A percentile compares a stretch with the other conserved stretches of the same genome.
Evolutionary conservation across 2,888 invertebrate genomes (phyloP).

Genomic region (Cephonodes hylas): DNA sequence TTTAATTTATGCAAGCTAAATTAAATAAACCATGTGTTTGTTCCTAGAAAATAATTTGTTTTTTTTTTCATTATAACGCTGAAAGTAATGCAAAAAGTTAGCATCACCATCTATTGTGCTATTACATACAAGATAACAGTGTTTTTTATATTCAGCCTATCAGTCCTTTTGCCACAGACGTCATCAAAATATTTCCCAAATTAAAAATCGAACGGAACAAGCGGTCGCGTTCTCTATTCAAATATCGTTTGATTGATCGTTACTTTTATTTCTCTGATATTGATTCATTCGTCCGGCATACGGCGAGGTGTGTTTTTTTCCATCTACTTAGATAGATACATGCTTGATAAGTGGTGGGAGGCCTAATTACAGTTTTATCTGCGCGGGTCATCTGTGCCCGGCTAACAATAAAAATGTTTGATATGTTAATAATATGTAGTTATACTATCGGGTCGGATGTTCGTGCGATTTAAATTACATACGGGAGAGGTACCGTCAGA

Average conservation of each 20-base stretch:
- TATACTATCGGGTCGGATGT: conserved; percentile 40
- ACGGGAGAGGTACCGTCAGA: conserved; percentile 14
- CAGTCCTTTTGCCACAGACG: conserved; percentile 1
- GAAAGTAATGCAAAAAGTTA: neutral
- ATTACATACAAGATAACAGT: neutral
- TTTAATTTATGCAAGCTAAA: too few species aligned
- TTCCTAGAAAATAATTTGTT: too few species aligned
- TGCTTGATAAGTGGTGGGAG: conserved; percentile 72
- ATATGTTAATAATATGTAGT: conserved; percentile 71
- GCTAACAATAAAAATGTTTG: conserved; percentile 68
- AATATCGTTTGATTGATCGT: conserved; percentile 76
- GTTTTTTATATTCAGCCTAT: neutral
- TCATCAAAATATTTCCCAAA: conserved; percentile 9
- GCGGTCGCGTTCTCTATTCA: conserved; percentile 45
- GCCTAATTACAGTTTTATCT: conserved; percentile 78
- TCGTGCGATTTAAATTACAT: conserved; percentile 43
- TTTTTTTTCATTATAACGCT: too few species aligned
- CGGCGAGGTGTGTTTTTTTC: conserved; percentile 62
- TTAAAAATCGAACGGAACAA: conserved; percentile 28
- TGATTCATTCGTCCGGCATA: conserved; percentile 63
- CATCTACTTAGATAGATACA: conserved; percentile 73
- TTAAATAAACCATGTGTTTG: too few species aligned
- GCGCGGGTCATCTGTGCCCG: conserved; percentile 60
- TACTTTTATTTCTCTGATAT: conserved; percentile 69
- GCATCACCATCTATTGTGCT: neutral